Evolutionary conservation across 2,797 vertebrate species (phyloP).

Genomic region (Rhabdomys pumilio): DNA sequence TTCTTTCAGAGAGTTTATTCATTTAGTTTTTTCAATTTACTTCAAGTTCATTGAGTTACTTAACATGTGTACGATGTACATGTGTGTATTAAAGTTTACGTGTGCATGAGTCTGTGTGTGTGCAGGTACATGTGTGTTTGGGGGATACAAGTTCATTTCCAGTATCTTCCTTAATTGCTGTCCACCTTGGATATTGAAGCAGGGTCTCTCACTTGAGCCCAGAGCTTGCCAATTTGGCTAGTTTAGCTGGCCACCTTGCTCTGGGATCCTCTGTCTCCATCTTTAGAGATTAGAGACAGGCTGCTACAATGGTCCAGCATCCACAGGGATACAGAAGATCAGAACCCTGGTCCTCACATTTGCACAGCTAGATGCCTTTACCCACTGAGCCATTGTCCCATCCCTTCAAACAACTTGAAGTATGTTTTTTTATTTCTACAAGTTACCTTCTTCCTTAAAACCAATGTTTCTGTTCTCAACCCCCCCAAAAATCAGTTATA

Average conservation of each 20-base stretch:
- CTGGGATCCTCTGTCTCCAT: neutral
- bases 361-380: neutral
- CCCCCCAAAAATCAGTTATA: conserved; percentile 89
- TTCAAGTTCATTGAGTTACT: neutral
- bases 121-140: neutral
- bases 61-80: neutral
- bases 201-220: neutral
- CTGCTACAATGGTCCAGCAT: neutral
- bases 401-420: conserved; percentile 86
- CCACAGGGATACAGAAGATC: neutral
- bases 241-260: neutral
- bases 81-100: neutral
- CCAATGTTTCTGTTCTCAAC: conserved; percentile 89
- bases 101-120: neutral
- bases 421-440: conserved; percentile 90
- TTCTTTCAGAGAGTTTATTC: neutral
- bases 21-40: neutral
- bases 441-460: conserved; percentile 84
- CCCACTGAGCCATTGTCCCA: neutral
- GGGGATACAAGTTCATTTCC: neutral
- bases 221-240: neutral
- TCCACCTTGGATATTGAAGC: neutral
- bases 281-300: neutral
- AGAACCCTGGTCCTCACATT: neutral
- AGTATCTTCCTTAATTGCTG: neutral